Percentiles rank a stretch among this genome's conserved stretches.
Conservation (phyloP, 1,140 invertebrate species). For the Hyphantria cunea region DNA sequence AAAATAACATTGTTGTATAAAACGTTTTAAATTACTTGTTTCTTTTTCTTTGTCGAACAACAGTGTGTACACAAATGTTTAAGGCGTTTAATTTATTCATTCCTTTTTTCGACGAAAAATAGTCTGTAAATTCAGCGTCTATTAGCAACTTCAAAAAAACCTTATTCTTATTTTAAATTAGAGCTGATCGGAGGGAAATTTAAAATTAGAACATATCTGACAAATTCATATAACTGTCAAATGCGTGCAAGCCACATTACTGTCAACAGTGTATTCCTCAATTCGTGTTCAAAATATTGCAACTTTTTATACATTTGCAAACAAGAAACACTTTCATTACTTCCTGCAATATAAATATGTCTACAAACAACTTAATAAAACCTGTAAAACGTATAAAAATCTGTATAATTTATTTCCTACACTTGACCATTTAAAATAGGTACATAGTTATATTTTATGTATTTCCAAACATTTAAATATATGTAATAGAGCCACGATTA, state of each 20-base stretch:
- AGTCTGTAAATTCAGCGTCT: no score
- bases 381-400: slow-evolving; percentile 3
- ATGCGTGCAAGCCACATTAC: slow-evolving; percentile 10
- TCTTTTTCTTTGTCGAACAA: no score
- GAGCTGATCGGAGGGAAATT: slow-evolving; percentile 38
- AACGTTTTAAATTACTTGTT: no score
- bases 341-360: slow-evolving; percentile 2
- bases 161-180: no score
- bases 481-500: not conserved
- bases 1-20: no score
- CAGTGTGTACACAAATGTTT: no score
- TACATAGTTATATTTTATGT: slow-evolving; percentile 4
- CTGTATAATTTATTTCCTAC: not conserved
- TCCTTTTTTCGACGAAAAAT: no score
- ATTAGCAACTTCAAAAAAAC: no score
- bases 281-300: slow-evolving; percentile 1
- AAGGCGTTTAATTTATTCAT: no score
- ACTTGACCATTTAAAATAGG: not conserved
- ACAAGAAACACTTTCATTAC: slow-evolving; percentile 19
- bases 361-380: not conserved
- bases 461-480: slow-evolving; percentile 5
- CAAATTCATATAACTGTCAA: slow-evolving; percentile 20
- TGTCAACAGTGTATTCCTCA: slow-evolving; percentile 12
- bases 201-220: slow-evolving; percentile 45
- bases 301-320: slow-evolving; percentile 25